Evolutionary conservation across 2,888 invertebrate species (phyloP).

Genomic region (Nowickia ferox): DNA sequence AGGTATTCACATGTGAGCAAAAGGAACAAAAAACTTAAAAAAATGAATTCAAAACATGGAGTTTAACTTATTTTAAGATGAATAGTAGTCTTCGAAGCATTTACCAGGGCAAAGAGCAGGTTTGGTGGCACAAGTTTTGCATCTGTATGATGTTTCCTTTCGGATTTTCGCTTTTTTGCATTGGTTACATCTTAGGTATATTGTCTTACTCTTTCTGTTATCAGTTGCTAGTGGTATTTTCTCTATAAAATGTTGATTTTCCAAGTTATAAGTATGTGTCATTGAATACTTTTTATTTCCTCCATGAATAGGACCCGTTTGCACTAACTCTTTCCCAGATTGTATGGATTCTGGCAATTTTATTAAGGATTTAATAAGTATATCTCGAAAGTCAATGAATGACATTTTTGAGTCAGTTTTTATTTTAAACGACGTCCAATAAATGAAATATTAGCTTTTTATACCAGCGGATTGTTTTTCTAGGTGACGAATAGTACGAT

Average conservation of each 20-base stretch:
- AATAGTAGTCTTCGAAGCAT: conserved; percentile 46
- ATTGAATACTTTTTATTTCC: conserved; percentile 33
- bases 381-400: conserved; percentile 12
- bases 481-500: conserved; percentile 61
- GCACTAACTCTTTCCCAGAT: conserved; percentile 28
- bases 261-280: background rate
- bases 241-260: conserved; percentile 45
- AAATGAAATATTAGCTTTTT: conserved; percentile 69
- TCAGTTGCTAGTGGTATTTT: conserved; percentile 48
- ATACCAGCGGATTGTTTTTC: conserved; percentile 70
- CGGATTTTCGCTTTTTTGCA: conserved; percentile 29
- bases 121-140: conserved; percentile 53
- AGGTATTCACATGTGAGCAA: no score
- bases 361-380: conserved; percentile 21
- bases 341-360: conserved; percentile 43
- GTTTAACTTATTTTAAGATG: no score
- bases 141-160: conserved; percentile 62
- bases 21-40: no score
- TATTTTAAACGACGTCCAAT: conserved; percentile 58
- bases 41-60: no score
- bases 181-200: conserved; percentile 40
- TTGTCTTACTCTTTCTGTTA: conserved; percentile 51
- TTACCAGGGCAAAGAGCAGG: conserved; percentile 49
- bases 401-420: conserved; percentile 21
- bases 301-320: conserved; percentile 14